Conservation (phyloP, 2,888 invertebrate genomes). For the Harpalus rubripes region DNA sequence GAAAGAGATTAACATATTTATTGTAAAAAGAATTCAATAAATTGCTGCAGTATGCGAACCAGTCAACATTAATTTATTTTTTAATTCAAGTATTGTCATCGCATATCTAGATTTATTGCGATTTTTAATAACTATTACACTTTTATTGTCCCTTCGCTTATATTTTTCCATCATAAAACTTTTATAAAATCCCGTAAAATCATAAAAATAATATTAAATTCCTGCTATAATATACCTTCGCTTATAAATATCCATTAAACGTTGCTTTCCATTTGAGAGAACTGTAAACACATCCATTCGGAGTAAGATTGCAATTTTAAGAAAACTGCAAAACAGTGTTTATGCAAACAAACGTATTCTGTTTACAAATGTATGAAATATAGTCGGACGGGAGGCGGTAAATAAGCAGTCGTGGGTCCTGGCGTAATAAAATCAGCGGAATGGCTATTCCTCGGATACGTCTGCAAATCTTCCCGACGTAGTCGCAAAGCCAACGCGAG, state of each 20-base stretch:
- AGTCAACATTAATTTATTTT: too few relatives aligned
- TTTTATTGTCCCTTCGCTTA: background rate
- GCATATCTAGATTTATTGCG: too few relatives aligned
- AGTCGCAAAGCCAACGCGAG: background rate
- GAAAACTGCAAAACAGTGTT: conserved; percentile 53
- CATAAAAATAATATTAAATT: background rate
- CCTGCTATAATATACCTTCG: background rate
- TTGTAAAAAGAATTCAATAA: too few relatives aligned
- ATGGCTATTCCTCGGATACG: conserved; percentile 36
- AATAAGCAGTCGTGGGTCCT: conserved; percentile 52
- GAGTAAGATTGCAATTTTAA: conserved; percentile 20
- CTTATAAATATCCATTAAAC: conserved; percentile 17
- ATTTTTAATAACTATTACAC: background rate
- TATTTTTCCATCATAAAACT: background rate
- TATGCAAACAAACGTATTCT: conserved; percentile 41
- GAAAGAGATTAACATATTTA: too few relatives aligned
- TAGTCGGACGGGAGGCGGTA: conserved; percentile 43
- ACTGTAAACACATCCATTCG: conserved; percentile 17
- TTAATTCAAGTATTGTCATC: too few relatives aligned
- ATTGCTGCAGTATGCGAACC: too few relatives aligned
- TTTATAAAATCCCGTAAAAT: background rate
- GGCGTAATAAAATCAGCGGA: conserved; percentile 55
- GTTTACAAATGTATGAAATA: conserved; percentile 64
- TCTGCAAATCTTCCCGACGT: conserved; percentile 42
- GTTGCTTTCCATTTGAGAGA: background rate